Evolutionary conservation across 2,888 invertebrate species (phyloP), one percentile per base, ranked within the genome.

Genomic region (Linyphia triangularis): DNA sequence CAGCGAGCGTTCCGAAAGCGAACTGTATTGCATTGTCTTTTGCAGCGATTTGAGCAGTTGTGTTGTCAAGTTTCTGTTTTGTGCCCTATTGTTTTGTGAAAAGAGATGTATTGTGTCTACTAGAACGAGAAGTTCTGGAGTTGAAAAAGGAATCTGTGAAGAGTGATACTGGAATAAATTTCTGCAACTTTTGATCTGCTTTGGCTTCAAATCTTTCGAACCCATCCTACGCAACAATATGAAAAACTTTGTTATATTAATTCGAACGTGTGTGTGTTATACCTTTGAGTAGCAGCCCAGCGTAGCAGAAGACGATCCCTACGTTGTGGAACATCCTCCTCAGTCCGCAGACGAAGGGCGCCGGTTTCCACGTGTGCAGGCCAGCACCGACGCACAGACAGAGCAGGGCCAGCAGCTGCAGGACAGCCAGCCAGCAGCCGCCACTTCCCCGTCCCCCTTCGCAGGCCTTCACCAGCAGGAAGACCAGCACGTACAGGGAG

Each of bases 241-340:
- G 13, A 13, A 40, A 40, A 40, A 40, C 13, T 40, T 40, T 40
- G 40, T 9, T 9, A 40, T 13, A 40, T 40, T 40, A 40, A 40
- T 40, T 40, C 13, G 40, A 13, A 9, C n/a, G n/a, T n/a, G n/a
- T n/a, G n/a, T n/a, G n/a, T n/a, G n/a, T 6, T 10, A 67, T 40
- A 86, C 88, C 88, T 91, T 93, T 92, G 63, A 93, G 91, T 0
- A 93, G 91, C 22, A 93, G 91, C 19, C 92, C 91, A 5, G 92
- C 92, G 90, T 92, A 93, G 89, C 92, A 92, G 28, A 92, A 90
- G 6, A 92, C 91, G 33, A 92, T 90, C 16, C 92, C 92, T 19
- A 92, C 43, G 59, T 90, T 89, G 1, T 83, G 88, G 19, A 82
- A 22, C 28, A 85, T 10, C 7, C 88, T 81, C 16, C 77, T 85